Evolutionary conservation across 2,888 invertebrate species (phyloP).

Genomic region (Lepetodrilus schrolli): DNA sequence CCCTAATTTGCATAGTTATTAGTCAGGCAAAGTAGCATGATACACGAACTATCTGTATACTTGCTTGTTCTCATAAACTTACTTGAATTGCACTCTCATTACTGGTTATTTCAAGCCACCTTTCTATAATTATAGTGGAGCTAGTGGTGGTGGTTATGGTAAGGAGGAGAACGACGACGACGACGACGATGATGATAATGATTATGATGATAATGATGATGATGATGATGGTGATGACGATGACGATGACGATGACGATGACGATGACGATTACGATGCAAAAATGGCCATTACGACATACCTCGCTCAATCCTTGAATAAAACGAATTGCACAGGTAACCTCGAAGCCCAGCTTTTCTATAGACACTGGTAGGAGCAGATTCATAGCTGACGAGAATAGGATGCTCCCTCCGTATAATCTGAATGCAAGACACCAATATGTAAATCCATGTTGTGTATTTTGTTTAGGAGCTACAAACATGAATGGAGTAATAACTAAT

Average conservation of each 20-base stretch:
- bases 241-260: background rate
- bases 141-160: background rate
- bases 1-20: no score
- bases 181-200: background rate
- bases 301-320: slow-evolving; percentile 71
- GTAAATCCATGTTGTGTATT: no score
- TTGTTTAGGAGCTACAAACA: no score
- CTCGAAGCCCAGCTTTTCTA: slow-evolving; percentile 54
- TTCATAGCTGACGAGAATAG: slow-evolving; percentile 66
- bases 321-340: slow-evolving; percentile 61
- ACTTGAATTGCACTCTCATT: no score
- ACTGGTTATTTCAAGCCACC: no score
- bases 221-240: background rate
- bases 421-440: slow-evolving; percentile 49
- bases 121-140: no score
- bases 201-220: no score
- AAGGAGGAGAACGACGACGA: background rate
- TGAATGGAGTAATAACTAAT: no score
- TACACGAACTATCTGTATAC: no score
- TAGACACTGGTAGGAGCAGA: slow-evolving; percentile 65
- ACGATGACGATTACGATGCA: no score
- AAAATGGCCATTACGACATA: slow-evolving; percentile 44
- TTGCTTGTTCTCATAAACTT: no score
- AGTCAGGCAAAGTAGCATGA: no score
- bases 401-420: slow-evolving; percentile 67